A percentile compares a stretch with the other conserved stretches of the same genome.
Conservation (phyloP, 2,113 vertebrate genomes). For the Gila orcuttii region DNA sequence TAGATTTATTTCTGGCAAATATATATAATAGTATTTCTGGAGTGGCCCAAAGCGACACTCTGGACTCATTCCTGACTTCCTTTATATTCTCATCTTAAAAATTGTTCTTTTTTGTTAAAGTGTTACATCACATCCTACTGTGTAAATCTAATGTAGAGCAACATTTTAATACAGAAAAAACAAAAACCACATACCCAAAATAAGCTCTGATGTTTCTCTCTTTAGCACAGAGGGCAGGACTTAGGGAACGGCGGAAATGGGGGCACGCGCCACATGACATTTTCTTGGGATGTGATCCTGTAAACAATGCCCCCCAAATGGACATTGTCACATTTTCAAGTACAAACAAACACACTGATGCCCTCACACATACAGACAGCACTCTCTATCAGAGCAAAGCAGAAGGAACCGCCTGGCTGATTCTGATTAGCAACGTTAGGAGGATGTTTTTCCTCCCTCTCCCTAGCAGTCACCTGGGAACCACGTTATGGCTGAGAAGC, state of each 20-base stretch:
- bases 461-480: constrained; percentile 65
- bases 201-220: background rate
- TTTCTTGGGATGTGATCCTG: background rate
- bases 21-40: constrained; percentile 65
- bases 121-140: constrained; percentile 61
- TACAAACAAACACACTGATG: constrained; percentile 15
- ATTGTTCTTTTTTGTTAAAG: constrained; percentile 62
- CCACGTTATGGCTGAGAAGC: constrained; percentile 66
- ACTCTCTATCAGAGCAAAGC: constrained; percentile 24
- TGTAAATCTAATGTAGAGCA: background rate
- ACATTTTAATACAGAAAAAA: background rate
- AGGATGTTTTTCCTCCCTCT: constrained; percentile 44
- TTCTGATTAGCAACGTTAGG: constrained; percentile 65
- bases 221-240: background rate
- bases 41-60: constrained; percentile 57
- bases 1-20: constrained; percentile 68
- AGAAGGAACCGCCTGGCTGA: constrained; percentile 63
- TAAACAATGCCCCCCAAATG: background rate
- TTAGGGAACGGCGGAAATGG: background rate
- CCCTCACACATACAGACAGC: constrained; percentile 27
- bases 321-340: background rate
- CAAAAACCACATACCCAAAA: background rate
- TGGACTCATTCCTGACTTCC: constrained; percentile 60
- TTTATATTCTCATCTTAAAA: constrained; percentile 35
- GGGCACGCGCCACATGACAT: background rate